Evolutionary conservation across 2,797 vertebrate genomes (phyloP).

Genomic region (Anguilla obscura): DNA sequence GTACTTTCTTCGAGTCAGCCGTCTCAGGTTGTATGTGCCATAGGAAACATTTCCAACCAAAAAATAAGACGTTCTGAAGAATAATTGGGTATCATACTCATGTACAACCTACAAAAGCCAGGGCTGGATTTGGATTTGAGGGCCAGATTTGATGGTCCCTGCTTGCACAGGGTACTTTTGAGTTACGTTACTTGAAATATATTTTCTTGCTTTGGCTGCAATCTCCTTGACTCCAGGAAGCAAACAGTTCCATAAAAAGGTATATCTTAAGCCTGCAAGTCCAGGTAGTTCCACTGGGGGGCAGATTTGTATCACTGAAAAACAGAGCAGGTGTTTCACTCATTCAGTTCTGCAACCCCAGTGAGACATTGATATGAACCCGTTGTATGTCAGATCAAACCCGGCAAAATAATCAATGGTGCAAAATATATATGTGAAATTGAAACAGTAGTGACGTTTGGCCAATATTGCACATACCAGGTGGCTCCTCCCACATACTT

Average conservation of each 20-base stretch:
- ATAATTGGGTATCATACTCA: too few relatives aligned
- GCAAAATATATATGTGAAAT: background rate
- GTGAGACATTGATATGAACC: background rate
- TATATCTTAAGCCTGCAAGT: background rate
- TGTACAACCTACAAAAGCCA: too few relatives aligned
- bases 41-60: too few relatives aligned
- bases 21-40: background rate
- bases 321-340: background rate
- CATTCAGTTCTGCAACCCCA: background rate
- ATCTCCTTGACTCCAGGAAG: too few relatives aligned
- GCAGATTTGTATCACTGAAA: conserved; percentile 14
- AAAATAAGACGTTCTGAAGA: too few relatives aligned
- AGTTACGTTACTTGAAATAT: too few relatives aligned
- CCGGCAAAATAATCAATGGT: background rate
- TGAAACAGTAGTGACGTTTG: background rate
- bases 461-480: background rate
- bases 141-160: too few relatives aligned
- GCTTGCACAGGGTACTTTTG: too few relatives aligned
- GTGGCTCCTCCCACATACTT: background rate
- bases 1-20: background rate
- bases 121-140: too few relatives aligned
- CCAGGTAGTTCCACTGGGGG: conserved; percentile 12
- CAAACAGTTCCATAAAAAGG: background rate
- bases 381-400: background rate
- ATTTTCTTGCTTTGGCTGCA: too few relatives aligned